Evolutionary conservation across 2,113 vertebrate genomes (phyloP), one percentile per base, ranked within the genome.

Genomic region (Pao palembangensis): DNA sequence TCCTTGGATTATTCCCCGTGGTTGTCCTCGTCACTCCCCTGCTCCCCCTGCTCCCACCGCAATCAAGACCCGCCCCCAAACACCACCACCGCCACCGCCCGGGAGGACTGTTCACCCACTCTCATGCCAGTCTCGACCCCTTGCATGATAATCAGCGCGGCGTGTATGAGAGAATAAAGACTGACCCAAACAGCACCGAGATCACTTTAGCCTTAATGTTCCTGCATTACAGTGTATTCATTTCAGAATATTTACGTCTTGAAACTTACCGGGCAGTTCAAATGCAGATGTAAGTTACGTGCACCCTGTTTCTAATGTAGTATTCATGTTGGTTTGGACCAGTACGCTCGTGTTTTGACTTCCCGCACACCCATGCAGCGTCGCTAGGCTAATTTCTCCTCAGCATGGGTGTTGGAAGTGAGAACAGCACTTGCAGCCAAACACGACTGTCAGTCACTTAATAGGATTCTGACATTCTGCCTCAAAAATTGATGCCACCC

Each of bases 1-100:
- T 85, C 78, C 79, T 82, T 81, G 76, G 67, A 79, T 73, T 83
- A 71, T 69, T 64, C 82, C 82, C 76, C 67, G 8, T 75, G 79
- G 83, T 61, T 53, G 79, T 87, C 83, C 80, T 84, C 76, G 46
- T 85, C 82, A 76, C 66, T 75, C 66, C 54, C 61, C 71, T 58
- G 62, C 71, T 61, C 69, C 66, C 54, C 61, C 71, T 58, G 62
- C 71, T 61, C 69, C 73, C 52, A 59, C 62, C 79, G 74, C 78
- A 51, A 67, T 59, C 58, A 34, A 64, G 56, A 63, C 25, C 25
- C 25, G 1, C 34, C 25, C 25, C 25, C 25, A 28, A 28, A 28
- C 25, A 28, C 25, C 25, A 7, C 25, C 25, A 28, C 25, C 6
- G 5, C 2, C 28, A 31, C 34, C 34, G 11, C 34, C 34, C 34